A percentile compares a stretch with the other conserved stretches of the same genome.
Evolutionary conservation across 2,797 vertebrate species (phyloP).

Genomic region (Heterohyrax brucei): DNA sequence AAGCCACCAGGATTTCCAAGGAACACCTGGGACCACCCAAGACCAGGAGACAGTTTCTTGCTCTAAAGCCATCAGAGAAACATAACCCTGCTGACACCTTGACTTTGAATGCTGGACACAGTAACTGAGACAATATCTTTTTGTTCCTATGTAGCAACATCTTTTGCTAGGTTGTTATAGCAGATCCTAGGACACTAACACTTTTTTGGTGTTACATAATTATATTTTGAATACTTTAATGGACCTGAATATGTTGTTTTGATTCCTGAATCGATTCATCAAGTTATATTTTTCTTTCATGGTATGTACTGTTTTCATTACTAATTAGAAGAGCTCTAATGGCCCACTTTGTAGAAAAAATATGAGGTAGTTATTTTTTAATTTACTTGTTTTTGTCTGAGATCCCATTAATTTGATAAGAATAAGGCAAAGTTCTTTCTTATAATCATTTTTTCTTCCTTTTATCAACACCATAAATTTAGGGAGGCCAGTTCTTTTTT

Average conservation of each 20-base stretch:
- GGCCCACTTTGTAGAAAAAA: background rate
- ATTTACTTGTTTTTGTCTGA: background rate
- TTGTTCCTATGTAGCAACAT: too few relatives aligned
- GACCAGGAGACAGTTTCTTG: too few relatives aligned
- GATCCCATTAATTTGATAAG: background rate
- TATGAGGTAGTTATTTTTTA: background rate
- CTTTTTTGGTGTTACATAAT: too few relatives aligned
- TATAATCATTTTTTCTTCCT: background rate
- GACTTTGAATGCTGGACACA: too few relatives aligned
- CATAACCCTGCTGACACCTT: too few relatives aligned
- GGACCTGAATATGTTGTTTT: background rate
- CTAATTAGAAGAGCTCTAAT: background rate
- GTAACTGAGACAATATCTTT: too few relatives aligned
- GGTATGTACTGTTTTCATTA: background rate
- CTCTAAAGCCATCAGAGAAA: too few relatives aligned
- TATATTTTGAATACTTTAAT: background rate
- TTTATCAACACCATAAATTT: background rate
- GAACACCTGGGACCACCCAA: too few relatives aligned
- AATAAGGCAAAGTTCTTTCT: background rate
- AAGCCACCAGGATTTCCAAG: too few relatives aligned
- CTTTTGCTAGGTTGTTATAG: too few relatives aligned
- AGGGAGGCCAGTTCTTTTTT: background rate
- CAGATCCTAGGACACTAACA: too few relatives aligned
- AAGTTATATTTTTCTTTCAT: background rate
- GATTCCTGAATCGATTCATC: background rate